Evolutionary conservation across 2,888 invertebrate genomes (phyloP), one percentile per base, ranked within the genome.

Genomic region (Eugnorisma glareosa): DNA sequence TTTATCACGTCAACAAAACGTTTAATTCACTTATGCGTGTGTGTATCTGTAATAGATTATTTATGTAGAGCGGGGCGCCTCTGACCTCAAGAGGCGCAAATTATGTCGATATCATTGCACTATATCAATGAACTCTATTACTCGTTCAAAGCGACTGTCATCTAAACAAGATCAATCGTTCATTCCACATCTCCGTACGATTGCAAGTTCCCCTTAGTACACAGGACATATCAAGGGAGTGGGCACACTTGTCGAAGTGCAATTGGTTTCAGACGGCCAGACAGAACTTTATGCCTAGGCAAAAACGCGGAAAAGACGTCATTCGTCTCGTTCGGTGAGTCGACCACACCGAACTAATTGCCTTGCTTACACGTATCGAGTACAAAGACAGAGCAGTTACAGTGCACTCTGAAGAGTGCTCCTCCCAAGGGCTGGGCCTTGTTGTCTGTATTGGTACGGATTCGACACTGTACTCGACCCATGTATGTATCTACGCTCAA

Each of bases 91-190:
- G 31, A 63, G 51, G 11, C 69, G 72, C 78, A 68, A 79, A 80
- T 66, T 40, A 79, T 75, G 77, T 80, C 67, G 73, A 79, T 85
- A 87, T 40, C 66, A 61, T 73, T 75, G 77, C 77, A 61, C 35
- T 79, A 75, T 79, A 80, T 82, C 70, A 75, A 80, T 84, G 69
- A 81, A 75, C 61, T 72, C 37, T 68, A 66, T 28, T 10, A 24
- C n/a, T 28, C n/a, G 28, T 31, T 45, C 11, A 28, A 28, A 28
- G 13, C 15, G 43, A 10, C 37, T 51, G 24, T 31, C 24, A 6
- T 13, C 11, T 59, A 13, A 51, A 18, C 11, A 31, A 77, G 54
- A 24, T 59, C 31, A 15, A 18, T 31, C 40, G 5, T 21, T 48
- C 24, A 21, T 31, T 45, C 31, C 37, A 35, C 40, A 28, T 57